Percentiles rank a stretch among this genome's conserved stretches.
Evolutionary conservation across 2,113 vertebrate species (phyloP).

Genomic region (Tympanuchus pallidicinctus): DNA sequence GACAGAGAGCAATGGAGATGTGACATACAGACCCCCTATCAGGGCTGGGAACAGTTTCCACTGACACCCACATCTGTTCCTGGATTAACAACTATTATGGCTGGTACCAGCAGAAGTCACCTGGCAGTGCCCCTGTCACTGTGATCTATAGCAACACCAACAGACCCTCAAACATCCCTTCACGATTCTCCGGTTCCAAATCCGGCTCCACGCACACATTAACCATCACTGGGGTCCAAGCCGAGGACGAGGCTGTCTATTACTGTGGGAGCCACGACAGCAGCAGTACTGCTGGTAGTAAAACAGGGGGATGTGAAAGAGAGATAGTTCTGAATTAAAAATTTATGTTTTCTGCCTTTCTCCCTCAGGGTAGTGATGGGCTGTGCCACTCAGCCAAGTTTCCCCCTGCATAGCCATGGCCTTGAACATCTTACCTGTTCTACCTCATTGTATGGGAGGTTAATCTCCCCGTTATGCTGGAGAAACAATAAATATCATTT

Average conservation of each 20-base stretch:
- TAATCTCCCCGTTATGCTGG: too few relatives aligned
- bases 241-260: background rate
- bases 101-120: background rate
- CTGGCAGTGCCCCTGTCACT: background rate
- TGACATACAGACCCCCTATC: background rate
- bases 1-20: background rate
- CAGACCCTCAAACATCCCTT: too few relatives aligned
- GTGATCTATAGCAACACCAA: too few relatives aligned
- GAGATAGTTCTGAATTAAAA: background rate
- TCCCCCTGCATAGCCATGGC: too few relatives aligned
- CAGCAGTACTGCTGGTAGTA: fast-evolving
- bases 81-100: background rate
- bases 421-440: too few relatives aligned
- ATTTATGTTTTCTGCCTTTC: background rate
- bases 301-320: background rate
- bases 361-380: background rate
- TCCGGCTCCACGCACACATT: background rate
- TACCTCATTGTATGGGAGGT: too few relatives aligned
- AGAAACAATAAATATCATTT: too few relatives aligned
- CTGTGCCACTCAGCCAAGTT: too few relatives aligned
- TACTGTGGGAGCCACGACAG: background rate
- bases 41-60: background rate
- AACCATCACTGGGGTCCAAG: background rate
- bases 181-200: background rate
- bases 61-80: background rate